Evolutionary conservation across 2,113 vertebrate genomes (phyloP).

Genomic region (Camelus bactrianus): DNA sequence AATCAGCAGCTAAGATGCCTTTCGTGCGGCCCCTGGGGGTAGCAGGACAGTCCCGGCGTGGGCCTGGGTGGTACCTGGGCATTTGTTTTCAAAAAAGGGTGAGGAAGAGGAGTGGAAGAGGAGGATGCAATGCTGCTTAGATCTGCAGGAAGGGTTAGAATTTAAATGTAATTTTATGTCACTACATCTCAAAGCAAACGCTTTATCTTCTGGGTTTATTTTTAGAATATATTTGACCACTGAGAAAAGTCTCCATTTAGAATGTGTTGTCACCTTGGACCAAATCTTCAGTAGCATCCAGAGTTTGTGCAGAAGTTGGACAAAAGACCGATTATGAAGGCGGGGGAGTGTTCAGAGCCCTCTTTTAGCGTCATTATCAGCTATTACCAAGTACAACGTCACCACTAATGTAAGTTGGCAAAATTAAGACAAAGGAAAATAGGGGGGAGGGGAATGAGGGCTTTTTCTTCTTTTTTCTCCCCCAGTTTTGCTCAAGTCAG

Average conservation of each 20-base stretch:
- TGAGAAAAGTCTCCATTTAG: neutral
- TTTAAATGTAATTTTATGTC: neutral
- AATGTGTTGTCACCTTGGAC: neutral
- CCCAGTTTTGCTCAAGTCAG: neutral
- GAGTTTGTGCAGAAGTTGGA: neutral
- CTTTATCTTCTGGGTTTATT: neutral
- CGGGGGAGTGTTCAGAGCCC: rapidly evolving
- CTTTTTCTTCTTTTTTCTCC: neutral
- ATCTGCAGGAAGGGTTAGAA: neutral
- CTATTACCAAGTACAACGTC: neutral
- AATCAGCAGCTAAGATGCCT: neutral
- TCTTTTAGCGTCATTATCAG: neutral
- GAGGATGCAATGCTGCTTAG: neutral
- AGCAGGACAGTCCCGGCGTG: neutral
- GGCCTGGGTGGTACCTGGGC: neutral
- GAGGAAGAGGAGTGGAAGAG: neutral
- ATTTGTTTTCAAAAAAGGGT: neutral
- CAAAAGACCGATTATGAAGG: neutral
- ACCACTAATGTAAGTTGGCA: rapidly evolving
- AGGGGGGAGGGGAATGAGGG: rapidly evolving
- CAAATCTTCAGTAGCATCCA: neutral
- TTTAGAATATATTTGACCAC: neutral
- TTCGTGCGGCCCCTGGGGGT: neutral
- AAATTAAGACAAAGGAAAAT: neutral
- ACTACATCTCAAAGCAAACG: neutral